Evolutionary conservation across 2,888 invertebrate species (phyloP).

Genomic region (Cosmopolites sordidus): DNA sequence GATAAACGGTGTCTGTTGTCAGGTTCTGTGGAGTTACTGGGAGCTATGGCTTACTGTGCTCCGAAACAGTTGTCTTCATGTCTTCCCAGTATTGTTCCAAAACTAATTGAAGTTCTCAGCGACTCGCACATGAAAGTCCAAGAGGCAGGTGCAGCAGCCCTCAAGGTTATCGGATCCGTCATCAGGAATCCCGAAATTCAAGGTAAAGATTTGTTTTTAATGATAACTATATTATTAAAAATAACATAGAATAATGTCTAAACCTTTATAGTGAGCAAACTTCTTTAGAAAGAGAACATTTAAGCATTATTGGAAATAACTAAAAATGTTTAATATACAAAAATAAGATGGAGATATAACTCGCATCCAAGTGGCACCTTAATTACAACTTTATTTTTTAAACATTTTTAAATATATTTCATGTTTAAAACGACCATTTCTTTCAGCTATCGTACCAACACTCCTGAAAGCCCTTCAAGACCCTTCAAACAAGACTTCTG

Average conservation of each 20-base stretch:
- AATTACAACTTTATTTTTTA: too few relatives aligned
- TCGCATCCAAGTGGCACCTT: too few relatives aligned
- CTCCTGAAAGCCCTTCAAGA: constrained; percentile 89
- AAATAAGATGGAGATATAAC: too few relatives aligned
- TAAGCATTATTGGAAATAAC: too few relatives aligned
- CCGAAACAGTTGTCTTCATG: constrained; percentile 98
- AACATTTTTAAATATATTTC: too few relatives aligned
- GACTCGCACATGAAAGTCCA: constrained; percentile 96
- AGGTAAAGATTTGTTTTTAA: constrained; percentile 52
- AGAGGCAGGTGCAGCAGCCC: constrained; percentile 92
- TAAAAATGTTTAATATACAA: too few relatives aligned
- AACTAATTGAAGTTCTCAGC: constrained; percentile 91
- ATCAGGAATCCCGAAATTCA: constrained; percentile 98
- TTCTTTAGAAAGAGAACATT: too few relatives aligned
- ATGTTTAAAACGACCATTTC: neutral
- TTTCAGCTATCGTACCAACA: constrained; percentile 75
- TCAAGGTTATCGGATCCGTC: constrained; percentile 94
- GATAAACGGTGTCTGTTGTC: neutral
- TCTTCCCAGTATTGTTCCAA: constrained; percentile 96
- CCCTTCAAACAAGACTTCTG: constrained; percentile 91
- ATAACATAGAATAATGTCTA: neutral
- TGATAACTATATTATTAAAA: too few relatives aligned
- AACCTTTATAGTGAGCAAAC: neutral
- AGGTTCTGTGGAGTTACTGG: constrained; percentile 92
- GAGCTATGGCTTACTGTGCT: constrained; percentile 98